Evolutionary conservation across 2,797 vertebrate species (phyloP).

Genomic region (Pteronotus mesoamericanus): DNA sequence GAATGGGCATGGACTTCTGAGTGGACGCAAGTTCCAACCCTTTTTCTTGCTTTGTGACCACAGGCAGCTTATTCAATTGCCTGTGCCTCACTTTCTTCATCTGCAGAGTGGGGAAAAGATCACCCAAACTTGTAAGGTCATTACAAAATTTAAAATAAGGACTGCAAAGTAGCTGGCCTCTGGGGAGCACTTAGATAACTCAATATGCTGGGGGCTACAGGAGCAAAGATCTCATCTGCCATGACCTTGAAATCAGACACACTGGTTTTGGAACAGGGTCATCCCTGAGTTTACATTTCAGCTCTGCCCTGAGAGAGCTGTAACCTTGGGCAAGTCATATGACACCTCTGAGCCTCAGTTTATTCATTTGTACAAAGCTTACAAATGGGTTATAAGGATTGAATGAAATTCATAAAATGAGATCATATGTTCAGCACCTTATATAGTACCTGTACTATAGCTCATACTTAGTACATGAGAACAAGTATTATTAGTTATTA

Average conservation of each 20-base stretch:
- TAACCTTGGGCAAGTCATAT: neutral
- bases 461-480: neutral
- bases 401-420: neutral
- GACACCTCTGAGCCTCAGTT: neutral
- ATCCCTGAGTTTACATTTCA: neutral
- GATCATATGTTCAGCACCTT: neutral
- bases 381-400: neutral
- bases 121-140: neutral
- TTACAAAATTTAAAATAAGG: neutral
- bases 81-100: neutral
- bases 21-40: neutral
- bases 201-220: neutral
- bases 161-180: neutral
- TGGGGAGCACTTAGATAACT: neutral
- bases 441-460: fast-evolving
- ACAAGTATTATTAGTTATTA: neutral
- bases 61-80: neutral
- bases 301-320: neutral
- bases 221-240: neutral
- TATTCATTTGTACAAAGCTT: neutral
- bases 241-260: neutral
- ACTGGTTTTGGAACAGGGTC: neutral
- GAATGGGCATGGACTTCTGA: neutral
- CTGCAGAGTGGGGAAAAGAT: neutral
- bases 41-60: neutral